These are phyloP conservation scores for Corynorhinus townsendii DNA, from an alignment of 2,113 vertebrate genomes.

Conservation along the genomic window DNA sequence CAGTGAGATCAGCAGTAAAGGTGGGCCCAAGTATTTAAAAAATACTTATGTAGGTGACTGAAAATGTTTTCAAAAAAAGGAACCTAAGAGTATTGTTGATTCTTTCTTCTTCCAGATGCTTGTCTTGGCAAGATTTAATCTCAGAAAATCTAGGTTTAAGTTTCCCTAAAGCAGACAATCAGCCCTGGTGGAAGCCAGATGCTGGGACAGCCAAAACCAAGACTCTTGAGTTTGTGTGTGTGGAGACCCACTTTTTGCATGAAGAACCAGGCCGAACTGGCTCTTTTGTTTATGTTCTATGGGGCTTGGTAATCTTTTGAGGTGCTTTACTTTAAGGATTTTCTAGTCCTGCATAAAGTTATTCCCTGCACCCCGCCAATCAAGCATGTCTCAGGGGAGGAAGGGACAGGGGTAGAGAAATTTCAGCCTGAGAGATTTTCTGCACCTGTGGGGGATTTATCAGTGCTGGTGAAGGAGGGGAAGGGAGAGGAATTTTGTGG, in stretches of 20 bases:
- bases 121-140: neutral
- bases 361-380: neutral
- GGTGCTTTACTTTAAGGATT: neutral
- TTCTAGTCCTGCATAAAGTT: neutral
- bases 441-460: neutral
- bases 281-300: neutral
- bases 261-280: neutral
- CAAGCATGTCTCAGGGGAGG: neutral
- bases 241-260: neutral
- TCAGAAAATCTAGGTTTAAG: neutral
- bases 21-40: neutral
- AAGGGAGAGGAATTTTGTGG: neutral
- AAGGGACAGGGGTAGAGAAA: neutral
- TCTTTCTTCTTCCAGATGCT: neutral
- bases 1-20: neutral
- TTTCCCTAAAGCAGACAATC: neutral
- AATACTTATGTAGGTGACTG: neutral
- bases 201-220: neutral
- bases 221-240: too few relatives aligned
- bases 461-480: neutral
- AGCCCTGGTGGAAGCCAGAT: neutral
- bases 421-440: neutral
- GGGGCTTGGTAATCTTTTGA: neutral
- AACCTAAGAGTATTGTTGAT: neutral
- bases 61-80: slow-evolving; percentile 13